These are phyloP conservation scores for Platysteira castanea DNA, from an alignment of 2,113 vertebrate genomes.

Conservation along the genomic window DNA sequence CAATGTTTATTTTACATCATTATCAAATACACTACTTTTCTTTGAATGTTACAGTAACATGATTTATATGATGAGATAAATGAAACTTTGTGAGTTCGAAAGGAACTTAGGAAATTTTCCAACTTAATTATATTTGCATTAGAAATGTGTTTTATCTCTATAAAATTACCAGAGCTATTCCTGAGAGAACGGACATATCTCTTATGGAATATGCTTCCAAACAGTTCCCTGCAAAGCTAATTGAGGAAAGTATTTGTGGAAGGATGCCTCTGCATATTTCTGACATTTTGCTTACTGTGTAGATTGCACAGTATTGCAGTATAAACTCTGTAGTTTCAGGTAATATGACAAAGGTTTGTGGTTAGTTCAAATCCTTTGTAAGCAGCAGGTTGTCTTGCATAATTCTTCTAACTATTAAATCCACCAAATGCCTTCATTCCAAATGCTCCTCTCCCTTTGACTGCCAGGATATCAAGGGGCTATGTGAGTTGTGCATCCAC, in stretches of 20 bases:
- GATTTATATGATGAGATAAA: background rate
- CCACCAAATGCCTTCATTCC: background rate
- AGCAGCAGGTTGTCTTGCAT: background rate
- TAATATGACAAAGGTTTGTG: background rate
- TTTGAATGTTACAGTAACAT: background rate
- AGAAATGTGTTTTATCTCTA: background rate
- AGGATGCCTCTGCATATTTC: background rate
- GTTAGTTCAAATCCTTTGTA: background rate
- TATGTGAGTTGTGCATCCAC: background rate
- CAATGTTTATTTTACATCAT: background rate
- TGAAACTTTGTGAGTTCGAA: background rate
- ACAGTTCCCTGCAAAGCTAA: too few species aligned
- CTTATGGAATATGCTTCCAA: background rate
- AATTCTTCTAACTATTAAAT: background rate
- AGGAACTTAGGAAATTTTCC: background rate
- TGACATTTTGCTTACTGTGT: background rate
- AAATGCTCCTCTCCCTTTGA: background rate
- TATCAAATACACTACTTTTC: background rate
- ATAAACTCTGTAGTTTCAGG: background rate
- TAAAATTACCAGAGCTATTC: background rate
- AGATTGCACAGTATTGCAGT: background rate
- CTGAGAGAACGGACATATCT: background rate
- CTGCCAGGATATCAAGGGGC: rapidly evolving
- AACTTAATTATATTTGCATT: background rate
- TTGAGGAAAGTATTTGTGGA: background rate